phyloP scores from a whole-genome alignment of 2,797 vertebrate genomes.

The Anisognathus igniventris region DNA sequence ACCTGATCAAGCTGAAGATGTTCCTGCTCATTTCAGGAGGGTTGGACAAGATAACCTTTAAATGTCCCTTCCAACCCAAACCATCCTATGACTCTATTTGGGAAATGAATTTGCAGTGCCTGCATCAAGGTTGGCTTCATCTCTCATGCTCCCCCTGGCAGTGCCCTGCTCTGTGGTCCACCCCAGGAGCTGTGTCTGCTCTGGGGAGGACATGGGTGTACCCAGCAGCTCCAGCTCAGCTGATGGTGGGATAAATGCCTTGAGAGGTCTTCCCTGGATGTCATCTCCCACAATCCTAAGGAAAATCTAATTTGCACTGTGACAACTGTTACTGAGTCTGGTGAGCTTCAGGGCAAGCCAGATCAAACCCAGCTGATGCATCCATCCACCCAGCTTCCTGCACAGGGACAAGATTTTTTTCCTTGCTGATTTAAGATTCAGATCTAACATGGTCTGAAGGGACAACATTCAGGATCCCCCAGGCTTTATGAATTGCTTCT shows the following conservation, averaged over 20 bases:
- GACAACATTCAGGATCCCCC: not conserved
- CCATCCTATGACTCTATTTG: no score
- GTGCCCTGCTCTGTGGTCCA: fast-evolving
- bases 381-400: not conserved
- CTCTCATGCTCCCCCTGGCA: not conserved
- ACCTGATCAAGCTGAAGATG: not conserved
- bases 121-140: not conserved
- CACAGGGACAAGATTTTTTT: not conserved
- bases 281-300: not conserved
- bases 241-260: not conserved
- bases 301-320: not conserved
- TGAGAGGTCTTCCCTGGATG: not conserved
- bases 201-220: not conserved
- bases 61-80: not conserved
- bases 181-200: not conserved
- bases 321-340: not conserved
- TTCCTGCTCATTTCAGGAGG: not conserved
- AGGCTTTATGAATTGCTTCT: not conserved
- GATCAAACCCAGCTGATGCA: not conserved
- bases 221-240: not conserved
- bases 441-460: not conserved
- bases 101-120: not conserved
- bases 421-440: not conserved
- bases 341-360: not conserved
- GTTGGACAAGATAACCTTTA: not conserved